These are phyloP conservation scores for Urechis unicinctus DNA, from an alignment of 2,888 invertebrate species.

Conservation along the genomic window DNA sequence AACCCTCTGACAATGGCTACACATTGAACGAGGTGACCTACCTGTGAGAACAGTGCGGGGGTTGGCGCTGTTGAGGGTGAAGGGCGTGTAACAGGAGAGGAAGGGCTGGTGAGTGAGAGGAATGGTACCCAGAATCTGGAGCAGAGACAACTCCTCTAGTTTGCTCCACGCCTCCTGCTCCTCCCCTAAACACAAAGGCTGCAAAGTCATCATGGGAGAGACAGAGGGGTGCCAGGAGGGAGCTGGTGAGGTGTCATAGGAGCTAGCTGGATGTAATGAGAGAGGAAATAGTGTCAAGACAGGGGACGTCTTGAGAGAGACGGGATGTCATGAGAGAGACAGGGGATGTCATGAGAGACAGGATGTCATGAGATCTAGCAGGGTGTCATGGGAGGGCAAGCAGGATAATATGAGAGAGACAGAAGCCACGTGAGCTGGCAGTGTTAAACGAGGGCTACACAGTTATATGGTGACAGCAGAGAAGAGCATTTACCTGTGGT, in stretches of 20 bases:
- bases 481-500: too few relatives aligned
- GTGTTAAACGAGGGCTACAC: too few relatives aligned
- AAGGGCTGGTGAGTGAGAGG: conserved; percentile 75
- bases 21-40: conserved; percentile 62
- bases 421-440: too few relatives aligned
- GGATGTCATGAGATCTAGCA: too few relatives aligned
- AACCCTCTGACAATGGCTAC: too few relatives aligned
- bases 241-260: neutral
- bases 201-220: neutral
- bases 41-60: conserved; percentile 58
- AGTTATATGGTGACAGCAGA: too few relatives aligned
- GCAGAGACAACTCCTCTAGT: conserved; percentile 39
- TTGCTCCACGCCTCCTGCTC: conserved; percentile 14
- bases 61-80: conserved; percentile 56
- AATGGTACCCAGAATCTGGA: conserved; percentile 48
- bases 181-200: neutral
- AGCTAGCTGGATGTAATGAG: neutral
- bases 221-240: neutral
- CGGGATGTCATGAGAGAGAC: neutral
- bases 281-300: neutral
- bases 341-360: neutral
- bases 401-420: too few relatives aligned
- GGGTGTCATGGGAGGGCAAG: too few relatives aligned
- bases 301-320: neutral
- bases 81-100: conserved; percentile 62